Evolutionary conservation across 2,113 vertebrate species (phyloP), one percentile per base, ranked within the genome.

Genomic region (Taurulus bubalis): DNA sequence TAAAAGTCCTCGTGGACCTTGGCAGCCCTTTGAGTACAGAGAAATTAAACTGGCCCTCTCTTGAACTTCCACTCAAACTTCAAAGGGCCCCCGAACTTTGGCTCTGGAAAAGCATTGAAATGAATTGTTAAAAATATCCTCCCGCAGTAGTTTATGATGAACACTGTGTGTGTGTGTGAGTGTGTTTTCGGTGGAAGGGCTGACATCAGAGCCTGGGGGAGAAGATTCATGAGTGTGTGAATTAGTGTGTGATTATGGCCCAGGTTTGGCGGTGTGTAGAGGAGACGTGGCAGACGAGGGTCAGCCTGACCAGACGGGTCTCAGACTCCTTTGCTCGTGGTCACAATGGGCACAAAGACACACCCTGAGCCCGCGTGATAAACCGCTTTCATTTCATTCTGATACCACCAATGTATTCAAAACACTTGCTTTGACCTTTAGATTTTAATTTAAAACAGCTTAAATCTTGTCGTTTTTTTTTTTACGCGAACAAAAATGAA

Each of bases 201-300:
- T 79, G 83, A 87, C 85, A 87, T 85, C 76, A 82, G 60, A 89
- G 83, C 73, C 73, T 56, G 38, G 18, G 18, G 73, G 65, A 75
- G 49, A 83, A 87, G 84, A 91, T 91, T 90, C 89, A 90, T 64
- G 86, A 81, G 78, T 84, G 80, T 89, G 86, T 87, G 86, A 89
- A 89, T 89, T 51, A 90, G 71, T 40, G 55, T 80, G 89, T 84
- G 86, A 91, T 91, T 85, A 86, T 89, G 69, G 63, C 71, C 76
- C 81, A 90, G 85, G 87, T 84, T 85, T 87, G 74, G 79, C 36
- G n/a, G 68, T 51, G 82, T 85, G 75, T 76, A 56, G 64, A 56
- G 20, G 80, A 85, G 66, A 86, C 22, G 67, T 0, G 8, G 72
- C 86, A 86, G 84, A 84, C 30, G 30, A 32, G 30, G 71, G 79